These are phyloP conservation scores for Glossophaga mutica DNA, from an alignment of 2,797 vertebrate genomes.

Conservation along the genomic window DNA sequence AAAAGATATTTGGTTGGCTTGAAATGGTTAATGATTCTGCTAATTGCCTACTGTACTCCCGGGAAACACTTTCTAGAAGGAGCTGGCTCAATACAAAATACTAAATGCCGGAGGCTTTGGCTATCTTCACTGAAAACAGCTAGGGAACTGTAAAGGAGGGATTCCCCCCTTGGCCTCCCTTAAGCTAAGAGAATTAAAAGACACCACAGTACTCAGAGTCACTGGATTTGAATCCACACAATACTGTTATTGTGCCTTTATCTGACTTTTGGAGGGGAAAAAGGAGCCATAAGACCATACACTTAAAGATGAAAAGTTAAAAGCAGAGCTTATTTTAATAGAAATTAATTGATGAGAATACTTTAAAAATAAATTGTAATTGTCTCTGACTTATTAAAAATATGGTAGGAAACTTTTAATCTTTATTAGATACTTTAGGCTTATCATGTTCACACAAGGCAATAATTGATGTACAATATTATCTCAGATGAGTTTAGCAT, in stretches of 20 bases:
- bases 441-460: not conserved
- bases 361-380: not conserved
- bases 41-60: constrained; percentile 58
- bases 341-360: constrained; percentile 11
- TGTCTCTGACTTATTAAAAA: not conserved
- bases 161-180: not conserved
- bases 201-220: not conserved
- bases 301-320: not conserved
- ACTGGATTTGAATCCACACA: not conserved
- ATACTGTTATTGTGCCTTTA: not conserved
- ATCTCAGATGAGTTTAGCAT: not conserved
- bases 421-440: not conserved
- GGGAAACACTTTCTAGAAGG: constrained; percentile 19
- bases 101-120: constrained; percentile 20
- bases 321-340: not conserved
- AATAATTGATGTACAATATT: not conserved
- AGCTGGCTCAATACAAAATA: constrained; percentile 48
- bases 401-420: not conserved
- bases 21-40: constrained; percentile 62
- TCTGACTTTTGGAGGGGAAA: not conserved
- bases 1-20: constrained; percentile 24
- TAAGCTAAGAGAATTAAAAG: not conserved
- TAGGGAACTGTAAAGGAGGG: not conserved
- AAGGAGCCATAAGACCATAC: not conserved
- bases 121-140: not conserved